Evolutionary conservation across 2,113 vertebrate genomes (phyloP).

Genomic region (Gadus chalcogrammus): DNA sequence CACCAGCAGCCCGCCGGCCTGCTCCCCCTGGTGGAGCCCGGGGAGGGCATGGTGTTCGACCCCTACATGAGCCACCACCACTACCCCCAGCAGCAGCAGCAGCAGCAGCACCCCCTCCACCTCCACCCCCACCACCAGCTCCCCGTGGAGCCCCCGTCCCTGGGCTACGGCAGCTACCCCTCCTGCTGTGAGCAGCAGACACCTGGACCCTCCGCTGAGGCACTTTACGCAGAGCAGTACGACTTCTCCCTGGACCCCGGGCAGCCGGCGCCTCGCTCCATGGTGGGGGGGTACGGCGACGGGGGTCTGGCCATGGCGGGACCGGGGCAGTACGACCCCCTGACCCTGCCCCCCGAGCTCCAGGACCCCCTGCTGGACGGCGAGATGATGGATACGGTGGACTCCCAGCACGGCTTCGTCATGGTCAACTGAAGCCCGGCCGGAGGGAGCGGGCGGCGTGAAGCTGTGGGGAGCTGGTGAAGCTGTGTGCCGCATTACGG

Average conservation of each 20-base stretch:
- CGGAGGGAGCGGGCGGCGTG: conserved; percentile 50
- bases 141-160: conserved; percentile 40
- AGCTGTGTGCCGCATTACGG: conserved; percentile 26
- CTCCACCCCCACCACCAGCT: conserved; percentile 58
- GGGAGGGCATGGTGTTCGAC: conserved; percentile 64
- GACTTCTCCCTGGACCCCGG: conserved; percentile 75
- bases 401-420: conserved; percentile 93
- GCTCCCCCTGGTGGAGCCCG: conserved; percentile 65
- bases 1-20: conserved; percentile 54
- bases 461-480: conserved; percentile 45
- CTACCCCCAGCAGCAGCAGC: conserved; percentile 58
- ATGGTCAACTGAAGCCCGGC: conserved; percentile 83
- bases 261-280: conserved; percentile 47
- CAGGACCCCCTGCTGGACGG: conserved; percentile 84
- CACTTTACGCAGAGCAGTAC: conserved; percentile 72
- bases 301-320: conserved; percentile 25
- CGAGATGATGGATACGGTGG: conserved; percentile 98
- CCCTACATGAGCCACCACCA: conserved; percentile 75
- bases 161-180: conserved; percentile 77
- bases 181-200: conserved; percentile 69
- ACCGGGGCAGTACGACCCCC: conserved; percentile 61
- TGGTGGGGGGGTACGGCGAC: conserved; percentile 31
- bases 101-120: conserved; percentile 39
- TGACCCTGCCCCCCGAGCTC: conserved; percentile 73
- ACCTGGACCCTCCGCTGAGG: conserved; percentile 47